A percentile compares a stretch with the other conserved stretches of the same genome.
phyloP scores from a whole-genome alignment of 2,797 vertebrate species.

The Hippoglossus hippoglossus region DNA sequence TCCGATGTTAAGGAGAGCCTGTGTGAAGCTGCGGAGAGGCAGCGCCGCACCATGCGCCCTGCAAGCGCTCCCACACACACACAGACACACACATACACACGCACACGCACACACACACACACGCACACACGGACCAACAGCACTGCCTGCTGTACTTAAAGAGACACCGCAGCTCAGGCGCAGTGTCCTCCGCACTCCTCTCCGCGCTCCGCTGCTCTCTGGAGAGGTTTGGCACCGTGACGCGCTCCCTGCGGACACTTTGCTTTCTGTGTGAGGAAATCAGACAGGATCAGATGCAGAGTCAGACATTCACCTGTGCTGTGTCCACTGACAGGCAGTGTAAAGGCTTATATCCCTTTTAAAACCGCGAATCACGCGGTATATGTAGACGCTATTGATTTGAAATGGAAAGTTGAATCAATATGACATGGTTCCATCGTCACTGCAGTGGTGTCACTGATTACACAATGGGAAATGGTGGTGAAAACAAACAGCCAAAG shows the following conservation, averaged over 20 bases:
- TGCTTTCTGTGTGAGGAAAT: not conserved
- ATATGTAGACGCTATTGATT: too few relatives aligned
- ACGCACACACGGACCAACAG: conserved; percentile 69
- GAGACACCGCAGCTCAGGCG: conserved; percentile 70
- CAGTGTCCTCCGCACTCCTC: conserved; percentile 24
- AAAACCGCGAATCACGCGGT: too few relatives aligned
- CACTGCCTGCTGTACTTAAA: conserved; percentile 82
- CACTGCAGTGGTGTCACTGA: not conserved
- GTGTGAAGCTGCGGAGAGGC: conserved; percentile 70
- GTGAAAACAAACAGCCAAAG: not conserved
- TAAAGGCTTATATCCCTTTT: too few relatives aligned
- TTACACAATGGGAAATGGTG: not conserved
- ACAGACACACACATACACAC: conserved; percentile 8
- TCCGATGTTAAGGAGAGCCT: conserved; percentile 45
- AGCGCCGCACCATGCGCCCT: conserved; percentile 69
- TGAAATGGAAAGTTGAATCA: too few relatives aligned
- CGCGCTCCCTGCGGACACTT: not conserved
- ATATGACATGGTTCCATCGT: too few relatives aligned
- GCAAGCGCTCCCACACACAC: conserved; percentile 33
- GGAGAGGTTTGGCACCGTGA: not conserved
- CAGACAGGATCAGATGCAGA: not conserved
- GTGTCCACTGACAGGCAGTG: too few relatives aligned
- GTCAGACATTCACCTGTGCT: too few relatives aligned
- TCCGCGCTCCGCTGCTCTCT: conserved; percentile 16
- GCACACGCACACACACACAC: too few relatives aligned